Base-by-base conservation (phyloP, 2,888 invertebrate species). In the Hemicrepidius hirtus region DNA sequence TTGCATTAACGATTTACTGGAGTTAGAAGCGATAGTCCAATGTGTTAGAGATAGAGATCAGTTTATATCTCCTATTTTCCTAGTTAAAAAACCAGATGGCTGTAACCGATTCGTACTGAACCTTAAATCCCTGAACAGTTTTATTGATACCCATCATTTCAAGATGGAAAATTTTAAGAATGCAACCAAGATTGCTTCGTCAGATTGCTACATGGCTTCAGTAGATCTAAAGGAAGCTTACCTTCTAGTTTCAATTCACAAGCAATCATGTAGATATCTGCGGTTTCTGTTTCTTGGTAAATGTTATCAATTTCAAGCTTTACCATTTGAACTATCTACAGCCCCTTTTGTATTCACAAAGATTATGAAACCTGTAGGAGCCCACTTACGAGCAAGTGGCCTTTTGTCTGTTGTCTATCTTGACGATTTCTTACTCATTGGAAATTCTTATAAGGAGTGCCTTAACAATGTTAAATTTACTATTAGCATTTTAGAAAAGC, bases 331-430 rank as follows among this genome's bases (percentile, higher is more conserved):
- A 28, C 44, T 76, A 24, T 55, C 24, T 24, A 60, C 74, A 9
- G 73, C 68, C 5, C 75, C 75, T 32, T 73, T 37, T 18, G 35
- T 68, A 13, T 77, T 77, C 41, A 77, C 77, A 9, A 77, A 77
- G 69, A 35, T 77, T 32, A 60, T 71, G 59, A 76, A 76, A 55
- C 73, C 73, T 12, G 73, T 74, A 16, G 21, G 73, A 10, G 20
- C 20, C 10, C 10, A 62, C 16, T 32, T 76, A 16, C 59, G 67
- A 37, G 13, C 18, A 7, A 24, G 12, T 16, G 68, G 73, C 12
- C 50, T 73, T 21, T 12, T 70, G 5, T 76, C 71, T 3, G 53
- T 59, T 18, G 49, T 74, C 16, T 75, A 74, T 21, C 13, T 74
- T 10, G 71, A 75, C 28, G 68, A 75, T 71, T 59, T 74, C 40